Conservation (phyloP, 2,113 vertebrate genomes). For the Cyanocitta stelleri region DNA sequence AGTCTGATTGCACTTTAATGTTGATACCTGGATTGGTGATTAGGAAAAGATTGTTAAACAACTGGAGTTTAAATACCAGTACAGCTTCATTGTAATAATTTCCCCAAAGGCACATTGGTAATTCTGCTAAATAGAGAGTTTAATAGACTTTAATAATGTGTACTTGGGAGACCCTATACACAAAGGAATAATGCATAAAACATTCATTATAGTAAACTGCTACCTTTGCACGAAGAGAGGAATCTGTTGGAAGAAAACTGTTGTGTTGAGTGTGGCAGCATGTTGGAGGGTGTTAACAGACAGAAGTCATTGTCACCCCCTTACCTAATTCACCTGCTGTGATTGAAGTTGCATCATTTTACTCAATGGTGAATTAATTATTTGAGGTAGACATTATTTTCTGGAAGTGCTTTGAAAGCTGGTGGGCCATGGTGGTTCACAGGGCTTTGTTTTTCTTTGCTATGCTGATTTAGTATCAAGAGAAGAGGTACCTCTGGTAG, state of each 20-base stretch:
- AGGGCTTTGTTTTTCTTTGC: not conserved
- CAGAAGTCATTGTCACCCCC: conserved; percentile 1
- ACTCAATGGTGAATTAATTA: not conserved
- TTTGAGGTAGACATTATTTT: not conserved
- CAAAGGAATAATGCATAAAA: conserved; percentile 76
- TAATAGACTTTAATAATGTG: conserved; percentile 78
- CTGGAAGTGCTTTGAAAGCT: not conserved
- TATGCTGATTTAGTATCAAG: not conserved
- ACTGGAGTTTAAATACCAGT: conserved; percentile 72
- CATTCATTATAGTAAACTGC: conserved; percentile 74
- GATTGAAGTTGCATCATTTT: conserved; percentile 1
- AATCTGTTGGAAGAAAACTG: conserved; percentile 46
- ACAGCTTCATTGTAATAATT: conserved; percentile 68
- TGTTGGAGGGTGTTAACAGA: not conserved
- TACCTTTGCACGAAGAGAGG: conserved; percentile 69
- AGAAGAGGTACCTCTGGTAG: not conserved
- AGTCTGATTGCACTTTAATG: conserved; percentile 63
- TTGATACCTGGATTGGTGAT: conserved; percentile 60
- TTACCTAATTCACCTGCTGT: conserved; percentile 6
- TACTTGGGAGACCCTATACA: conserved; percentile 72
- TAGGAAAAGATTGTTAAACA: conserved; percentile 71
- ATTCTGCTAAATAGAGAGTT: conserved; percentile 77
- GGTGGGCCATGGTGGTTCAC: not conserved
- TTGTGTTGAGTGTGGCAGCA: not conserved
- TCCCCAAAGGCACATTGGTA: conserved; percentile 72